Conservation (phyloP, 2,113 vertebrate species). For the Brienomyrus brachyistius region DNA sequence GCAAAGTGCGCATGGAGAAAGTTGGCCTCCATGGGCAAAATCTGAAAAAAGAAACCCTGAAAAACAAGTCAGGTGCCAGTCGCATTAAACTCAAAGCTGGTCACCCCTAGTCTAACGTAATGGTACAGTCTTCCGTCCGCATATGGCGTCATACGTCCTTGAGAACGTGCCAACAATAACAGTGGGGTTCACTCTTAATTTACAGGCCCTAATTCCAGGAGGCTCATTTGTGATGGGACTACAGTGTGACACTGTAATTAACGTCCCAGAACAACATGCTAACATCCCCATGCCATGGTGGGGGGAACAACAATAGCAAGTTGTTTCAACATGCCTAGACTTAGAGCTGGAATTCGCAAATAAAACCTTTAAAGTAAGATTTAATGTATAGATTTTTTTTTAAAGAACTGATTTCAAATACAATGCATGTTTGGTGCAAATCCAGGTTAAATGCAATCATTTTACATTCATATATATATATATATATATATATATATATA, state of each 20-base stretch:
- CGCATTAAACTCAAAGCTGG: constrained; percentile 37
- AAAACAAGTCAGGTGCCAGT: constrained; percentile 48
- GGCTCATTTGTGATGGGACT: constrained; percentile 28
- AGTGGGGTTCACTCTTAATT: not conserved
- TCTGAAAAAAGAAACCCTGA: constrained; percentile 43
- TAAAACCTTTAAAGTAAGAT: not conserved
- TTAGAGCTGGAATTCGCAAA: not conserved
- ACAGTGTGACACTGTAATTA: constrained; percentile 38
- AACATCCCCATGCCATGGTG: constrained; percentile 40
- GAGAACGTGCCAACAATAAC: not conserved
- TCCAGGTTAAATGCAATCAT: no score
- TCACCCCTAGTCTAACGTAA: constrained; percentile 40
- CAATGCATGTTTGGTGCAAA: not conserved
- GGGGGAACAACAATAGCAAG: not conserved
- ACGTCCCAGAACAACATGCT: constrained; percentile 36
- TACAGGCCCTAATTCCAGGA: not conserved
- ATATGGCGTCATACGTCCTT: not conserved
- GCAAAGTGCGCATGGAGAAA: constrained; percentile 33
- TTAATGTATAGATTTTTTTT: not conserved
- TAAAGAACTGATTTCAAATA: not conserved
- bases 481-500: no score
- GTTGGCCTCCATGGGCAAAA: constrained; percentile 28
- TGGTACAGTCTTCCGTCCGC: constrained; percentile 8
- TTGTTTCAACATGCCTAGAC: not conserved
- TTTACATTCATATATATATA: no score